phyloP scores from a whole-genome alignment of 2,113 vertebrate genomes.

The Cebidichthys violaceus region DNA sequence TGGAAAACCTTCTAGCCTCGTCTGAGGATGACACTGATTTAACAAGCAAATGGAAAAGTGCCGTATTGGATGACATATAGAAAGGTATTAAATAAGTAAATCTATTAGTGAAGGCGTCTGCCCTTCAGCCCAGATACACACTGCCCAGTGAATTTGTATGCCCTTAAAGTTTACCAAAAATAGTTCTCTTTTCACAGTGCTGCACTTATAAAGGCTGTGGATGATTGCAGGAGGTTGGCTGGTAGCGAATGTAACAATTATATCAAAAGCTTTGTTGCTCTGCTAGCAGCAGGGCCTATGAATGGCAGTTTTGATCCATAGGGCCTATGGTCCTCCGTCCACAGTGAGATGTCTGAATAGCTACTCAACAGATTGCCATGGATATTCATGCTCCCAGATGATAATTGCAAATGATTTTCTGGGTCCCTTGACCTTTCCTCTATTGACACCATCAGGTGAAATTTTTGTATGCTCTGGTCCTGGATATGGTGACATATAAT shows the following conservation, averaged over 20 bases:
- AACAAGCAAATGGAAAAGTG: conserved; percentile 36
- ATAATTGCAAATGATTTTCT: background rate
- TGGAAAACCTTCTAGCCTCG: background rate
- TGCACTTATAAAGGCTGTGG: background rate
- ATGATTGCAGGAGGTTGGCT: conserved; percentile 4
- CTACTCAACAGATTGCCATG: background rate
- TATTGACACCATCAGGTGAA: background rate
- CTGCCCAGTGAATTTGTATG: background rate
- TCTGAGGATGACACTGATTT: conserved; percentile 36
- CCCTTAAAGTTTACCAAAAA: background rate
- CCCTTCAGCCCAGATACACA: conserved; percentile 28
- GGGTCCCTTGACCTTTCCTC: background rate
- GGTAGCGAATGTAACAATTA: background rate
- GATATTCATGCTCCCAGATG: background rate
- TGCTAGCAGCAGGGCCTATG: background rate
- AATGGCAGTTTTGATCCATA: background rate
- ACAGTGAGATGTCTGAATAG: background rate
- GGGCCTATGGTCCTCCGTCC: background rate
- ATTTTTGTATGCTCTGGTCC: background rate
- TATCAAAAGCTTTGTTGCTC: background rate
- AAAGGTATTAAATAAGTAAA: conserved; percentile 36
- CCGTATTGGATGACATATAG: conserved; percentile 36
- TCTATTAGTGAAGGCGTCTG: conserved; percentile 13
- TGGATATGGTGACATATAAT: background rate
- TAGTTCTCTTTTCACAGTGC: background rate